A percentile compares a stretch with the other conserved stretches of the same genome.
These are phyloP conservation scores for Drosophila erecta DNA, from an alignment of 1,140 invertebrate genomes.

Conservation along the genomic window DNA sequence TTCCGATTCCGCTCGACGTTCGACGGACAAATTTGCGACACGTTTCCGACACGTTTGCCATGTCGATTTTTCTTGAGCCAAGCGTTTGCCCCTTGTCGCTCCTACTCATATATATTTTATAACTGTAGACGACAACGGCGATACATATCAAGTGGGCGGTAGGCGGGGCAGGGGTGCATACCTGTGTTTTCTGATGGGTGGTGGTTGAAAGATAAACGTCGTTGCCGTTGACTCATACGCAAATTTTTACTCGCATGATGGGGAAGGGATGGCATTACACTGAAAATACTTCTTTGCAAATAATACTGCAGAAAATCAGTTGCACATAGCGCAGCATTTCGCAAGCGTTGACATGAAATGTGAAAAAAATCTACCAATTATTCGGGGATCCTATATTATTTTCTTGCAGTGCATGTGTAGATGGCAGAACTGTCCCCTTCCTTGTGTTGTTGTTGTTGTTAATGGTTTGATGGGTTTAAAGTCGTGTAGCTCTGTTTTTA, in stretches of 20 bases:
- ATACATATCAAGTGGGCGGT: slow-evolving; percentile 62
- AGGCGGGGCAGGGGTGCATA: slow-evolving; percentile 34
- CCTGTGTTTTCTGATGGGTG: slow-evolving; percentile 50
- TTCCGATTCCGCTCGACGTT: slow-evolving; percentile 35
- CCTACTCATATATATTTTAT: slow-evolving; percentile 79
- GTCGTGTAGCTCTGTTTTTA: slow-evolving; percentile 44
- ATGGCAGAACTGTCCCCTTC: slow-evolving; percentile 17
- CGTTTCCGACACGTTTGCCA: slow-evolving; percentile 79
- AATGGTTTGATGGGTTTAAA: slow-evolving; percentile 82
- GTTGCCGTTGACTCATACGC: slow-evolving; percentile 75
- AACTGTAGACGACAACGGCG: slow-evolving; percentile 62
- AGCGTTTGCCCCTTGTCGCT: slow-evolving; percentile 65
- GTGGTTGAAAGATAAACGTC: slow-evolving; percentile 77
- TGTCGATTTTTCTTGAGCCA: slow-evolving; percentile 80
- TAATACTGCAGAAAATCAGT: background rate
- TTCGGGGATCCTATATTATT: too few species aligned
- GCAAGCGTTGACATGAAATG: too few species aligned
- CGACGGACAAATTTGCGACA: slow-evolving; percentile 73
- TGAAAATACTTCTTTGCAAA: background rate
- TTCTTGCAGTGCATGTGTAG: slow-evolving; percentile 3
- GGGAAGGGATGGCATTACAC: slow-evolving; percentile 1
- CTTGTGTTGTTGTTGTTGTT: slow-evolving; percentile 35
- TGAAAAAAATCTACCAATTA: too few species aligned
- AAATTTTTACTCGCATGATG: slow-evolving; percentile 76
- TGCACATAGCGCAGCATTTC: too few species aligned